Conservation (phyloP, 2,797 vertebrate species). For the Acrossocheilus wenchowensis region DNA sequence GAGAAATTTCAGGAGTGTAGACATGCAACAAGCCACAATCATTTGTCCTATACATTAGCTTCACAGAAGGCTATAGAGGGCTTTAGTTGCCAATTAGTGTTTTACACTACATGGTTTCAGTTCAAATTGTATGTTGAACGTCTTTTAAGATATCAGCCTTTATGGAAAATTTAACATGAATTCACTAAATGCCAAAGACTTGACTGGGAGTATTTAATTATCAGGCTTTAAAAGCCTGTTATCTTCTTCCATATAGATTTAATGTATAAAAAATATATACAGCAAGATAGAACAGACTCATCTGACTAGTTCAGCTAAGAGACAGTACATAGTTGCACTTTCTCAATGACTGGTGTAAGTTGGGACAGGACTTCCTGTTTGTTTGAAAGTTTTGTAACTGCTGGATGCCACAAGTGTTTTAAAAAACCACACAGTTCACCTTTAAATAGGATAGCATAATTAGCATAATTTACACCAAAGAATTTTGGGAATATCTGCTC, state of each 20-base stretch:
- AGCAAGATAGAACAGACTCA: background rate
- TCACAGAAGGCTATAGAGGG: background rate
- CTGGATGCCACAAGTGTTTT: constrained; percentile 2
- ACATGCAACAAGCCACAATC: constrained; percentile 24
- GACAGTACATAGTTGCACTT: background rate
- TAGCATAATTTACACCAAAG: background rate
- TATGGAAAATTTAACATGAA: constrained; percentile 5
- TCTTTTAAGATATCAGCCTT: background rate
- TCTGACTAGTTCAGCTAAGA: background rate
- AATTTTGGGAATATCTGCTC: background rate
- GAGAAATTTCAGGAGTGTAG: background rate
- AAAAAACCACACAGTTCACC: background rate
- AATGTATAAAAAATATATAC: constrained; percentile 53
- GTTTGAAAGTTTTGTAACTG: constrained; percentile 15
- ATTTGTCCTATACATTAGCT: constrained; percentile 18
- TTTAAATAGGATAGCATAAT: background rate
- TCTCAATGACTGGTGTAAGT: background rate
- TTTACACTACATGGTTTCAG: background rate
- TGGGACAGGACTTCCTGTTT: background rate
- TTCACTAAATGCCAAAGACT: constrained; percentile 6
- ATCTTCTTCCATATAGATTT: constrained; percentile 38
- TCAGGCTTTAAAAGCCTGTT: constrained; percentile 6
- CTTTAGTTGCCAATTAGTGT: background rate
- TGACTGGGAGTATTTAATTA: background rate
- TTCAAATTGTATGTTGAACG: background rate